Percentiles rank a stretch among this genome's conserved stretches.
These are phyloP conservation scores for Epicauta chinensis DNA, from an alignment of 1,140 invertebrate genomes.

Conservation along the genomic window DNA sequence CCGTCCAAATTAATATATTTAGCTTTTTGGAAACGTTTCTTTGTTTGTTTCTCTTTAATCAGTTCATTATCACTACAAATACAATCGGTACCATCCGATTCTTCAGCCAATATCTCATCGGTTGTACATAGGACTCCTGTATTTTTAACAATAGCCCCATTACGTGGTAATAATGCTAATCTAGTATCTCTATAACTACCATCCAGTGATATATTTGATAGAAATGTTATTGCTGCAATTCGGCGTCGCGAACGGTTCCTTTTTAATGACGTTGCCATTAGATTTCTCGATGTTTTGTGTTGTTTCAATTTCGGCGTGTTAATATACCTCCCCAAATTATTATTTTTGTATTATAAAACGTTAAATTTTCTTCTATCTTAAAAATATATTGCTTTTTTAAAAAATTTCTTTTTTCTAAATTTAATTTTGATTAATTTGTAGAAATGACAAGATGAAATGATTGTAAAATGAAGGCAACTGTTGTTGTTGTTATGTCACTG, in stretches of 20 bases:
- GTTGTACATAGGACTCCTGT: conserved; percentile 15
- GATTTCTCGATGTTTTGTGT: too few species aligned
- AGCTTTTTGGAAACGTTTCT: conserved; percentile 22
- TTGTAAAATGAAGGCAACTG: conserved; percentile 2
- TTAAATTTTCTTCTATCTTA: too few species aligned
- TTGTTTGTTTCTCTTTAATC: conserved; percentile 22
- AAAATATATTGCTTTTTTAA: too few species aligned
- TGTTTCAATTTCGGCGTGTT: too few species aligned
- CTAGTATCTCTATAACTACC: conserved; percentile 82
- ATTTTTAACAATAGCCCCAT: conserved; percentile 42
- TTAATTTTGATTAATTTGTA: too few species aligned
- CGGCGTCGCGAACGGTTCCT: conserved; percentile 60
- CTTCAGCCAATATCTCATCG: conserved; percentile 45
- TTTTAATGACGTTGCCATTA: conserved; percentile 52
- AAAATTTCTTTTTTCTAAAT: too few species aligned
- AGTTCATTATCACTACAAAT: conserved; percentile 48
- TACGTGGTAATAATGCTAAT: conserved; percentile 52
- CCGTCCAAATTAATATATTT: conserved; percentile 44
- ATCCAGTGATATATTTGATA: conserved; percentile 91
- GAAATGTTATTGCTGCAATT: conserved; percentile 82
- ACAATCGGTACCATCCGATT: conserved; percentile 42
- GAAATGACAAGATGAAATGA: too few species aligned
- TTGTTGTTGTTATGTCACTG: conserved; percentile 23
- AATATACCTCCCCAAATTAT: too few species aligned
- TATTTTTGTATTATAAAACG: too few species aligned